Evolutionary conservation across 30 jellyfish, hydroid and myxozoan species (phyloP).

Genomic region (Cassiopea xamachana): DNA sequence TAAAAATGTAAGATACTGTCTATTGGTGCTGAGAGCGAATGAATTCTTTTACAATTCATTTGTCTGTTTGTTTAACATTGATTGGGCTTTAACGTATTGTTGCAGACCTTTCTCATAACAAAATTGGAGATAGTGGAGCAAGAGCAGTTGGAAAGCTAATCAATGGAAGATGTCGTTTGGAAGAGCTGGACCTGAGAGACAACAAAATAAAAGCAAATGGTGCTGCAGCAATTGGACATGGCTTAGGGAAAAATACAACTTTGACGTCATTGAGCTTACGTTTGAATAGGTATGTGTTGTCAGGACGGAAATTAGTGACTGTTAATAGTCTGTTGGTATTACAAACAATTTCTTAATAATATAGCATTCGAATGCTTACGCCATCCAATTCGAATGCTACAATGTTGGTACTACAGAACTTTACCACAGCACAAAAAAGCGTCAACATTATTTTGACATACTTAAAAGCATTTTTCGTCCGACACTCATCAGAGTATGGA

Average conservation of each 20-base stretch:
- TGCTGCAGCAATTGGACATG: conserved; percentile 96
- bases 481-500: too few relatives aligned
- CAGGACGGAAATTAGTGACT: not conserved
- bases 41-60: not conserved
- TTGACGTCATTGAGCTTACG: conserved; percentile 76
- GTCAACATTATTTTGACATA: too few relatives aligned
- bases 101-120: conserved; percentile 91
- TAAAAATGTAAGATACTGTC: too few relatives aligned
- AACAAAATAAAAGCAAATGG: conserved; percentile 84
- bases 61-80: not conserved
- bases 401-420: too few relatives aligned
- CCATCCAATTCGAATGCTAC: too few relatives aligned
- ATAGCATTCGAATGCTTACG: too few relatives aligned
- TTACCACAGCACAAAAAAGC: too few relatives aligned
- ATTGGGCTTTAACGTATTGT: not conserved
- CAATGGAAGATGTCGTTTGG: conserved; percentile 82
- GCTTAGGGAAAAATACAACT: conserved; percentile 87
- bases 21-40: too few relatives aligned
- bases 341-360: too few relatives aligned
- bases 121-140: conserved; percentile 93
- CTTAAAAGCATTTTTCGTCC: too few relatives aligned
- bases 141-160: conserved; percentile 94
- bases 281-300: conserved; percentile 74
- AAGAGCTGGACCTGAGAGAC: conserved; percentile 77
- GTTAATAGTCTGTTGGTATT: too few relatives aligned